Conservation (phyloP, 2,888 invertebrate genomes). For the Copidosoma aretas region DNA sequence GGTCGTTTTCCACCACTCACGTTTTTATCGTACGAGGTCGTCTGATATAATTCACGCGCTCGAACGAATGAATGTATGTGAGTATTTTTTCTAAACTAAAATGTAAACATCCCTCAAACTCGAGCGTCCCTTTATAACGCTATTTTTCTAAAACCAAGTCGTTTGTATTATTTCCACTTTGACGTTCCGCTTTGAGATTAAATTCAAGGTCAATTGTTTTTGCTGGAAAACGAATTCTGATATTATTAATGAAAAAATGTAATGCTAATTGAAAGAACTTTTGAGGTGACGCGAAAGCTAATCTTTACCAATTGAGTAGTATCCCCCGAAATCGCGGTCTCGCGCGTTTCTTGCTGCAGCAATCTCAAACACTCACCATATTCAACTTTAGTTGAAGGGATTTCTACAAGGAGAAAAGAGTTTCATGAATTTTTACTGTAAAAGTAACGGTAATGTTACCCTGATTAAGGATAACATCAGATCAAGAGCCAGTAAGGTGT, state of each 20-base stretch:
- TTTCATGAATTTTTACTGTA: no score
- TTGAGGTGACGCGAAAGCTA: constrained; percentile 35
- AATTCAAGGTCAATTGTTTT: constrained; percentile 40
- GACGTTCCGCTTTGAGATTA: constrained; percentile 42
- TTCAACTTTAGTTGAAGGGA: neutral
- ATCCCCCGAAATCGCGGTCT: constrained; percentile 28
- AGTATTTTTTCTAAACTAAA: neutral
- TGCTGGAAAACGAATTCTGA: constrained; percentile 19
- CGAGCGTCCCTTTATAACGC: constrained; percentile 10
- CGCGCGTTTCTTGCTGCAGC: constrained; percentile 25
- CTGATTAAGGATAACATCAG: no score
- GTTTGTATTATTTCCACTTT: constrained; percentile 39
- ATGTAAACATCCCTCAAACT: constrained; percentile 15
- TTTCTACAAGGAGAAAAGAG: neutral
- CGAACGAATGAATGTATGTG: neutral
- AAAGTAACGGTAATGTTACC: no score
- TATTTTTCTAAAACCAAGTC: constrained; percentile 15
- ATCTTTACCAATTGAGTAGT: constrained; percentile 38
- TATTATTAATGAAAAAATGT: constrained; percentile 8
- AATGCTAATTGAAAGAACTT: constrained; percentile 11
- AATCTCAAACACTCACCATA: constrained; percentile 28
- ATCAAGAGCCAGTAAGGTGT: no score
- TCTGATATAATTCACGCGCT: neutral
- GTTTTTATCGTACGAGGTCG: constrained; percentile 23
- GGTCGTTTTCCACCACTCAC: constrained; percentile 32